Evolutionary conservation across 2,888 invertebrate genomes (phyloP), one percentile per base, ranked within the genome.

Genomic region (Parthenolecanium corni): DNA sequence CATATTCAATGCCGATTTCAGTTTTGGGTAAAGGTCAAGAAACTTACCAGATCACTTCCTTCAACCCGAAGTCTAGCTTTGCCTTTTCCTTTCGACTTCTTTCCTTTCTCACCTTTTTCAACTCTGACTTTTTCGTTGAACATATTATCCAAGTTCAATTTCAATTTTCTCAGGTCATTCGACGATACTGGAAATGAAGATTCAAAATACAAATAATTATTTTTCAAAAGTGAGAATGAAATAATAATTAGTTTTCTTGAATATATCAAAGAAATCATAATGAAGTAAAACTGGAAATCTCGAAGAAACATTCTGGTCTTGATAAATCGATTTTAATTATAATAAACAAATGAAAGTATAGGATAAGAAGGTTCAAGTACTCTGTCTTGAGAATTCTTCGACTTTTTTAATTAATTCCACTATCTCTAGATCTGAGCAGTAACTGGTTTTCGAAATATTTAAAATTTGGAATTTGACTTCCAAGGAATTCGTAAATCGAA

Each of bases 101-200:
- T 89, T 62, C 79, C 72, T 71, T 84, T 87, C 64, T 87, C 85
- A 21, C 81, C 84, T 72, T 90, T 92, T 73, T 90, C 91, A 65
- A 86, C 77, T 77, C 91, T 92, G 68, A 84, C 80, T 73, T 93
- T 93, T 75, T 94, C 93, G 71, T 86, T 82, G 72, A 85, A 85
- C 69, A 94, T 76, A 74, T 84, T 88, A 75, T 90, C 91, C 67
- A 93, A 77, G 64, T 83, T 81, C 70, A 85, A 80, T 75, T 89
- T 90, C 71, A 93, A 80, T 79, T 87, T 89, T 72, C 87, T 91
- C 69, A 93, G 81, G 72, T 89, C 86, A 58, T 79, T 78, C 20
- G 87, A 82, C 66, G 80, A 77, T 77, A 92, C 90, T 91, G 76
- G 25, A 78, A 80, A 71, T 31, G 31, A 31, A 31, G 3, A 31